phyloP scores from a whole-genome alignment of 2,888 invertebrate genomes.

The Pammene fasciana region DNA sequence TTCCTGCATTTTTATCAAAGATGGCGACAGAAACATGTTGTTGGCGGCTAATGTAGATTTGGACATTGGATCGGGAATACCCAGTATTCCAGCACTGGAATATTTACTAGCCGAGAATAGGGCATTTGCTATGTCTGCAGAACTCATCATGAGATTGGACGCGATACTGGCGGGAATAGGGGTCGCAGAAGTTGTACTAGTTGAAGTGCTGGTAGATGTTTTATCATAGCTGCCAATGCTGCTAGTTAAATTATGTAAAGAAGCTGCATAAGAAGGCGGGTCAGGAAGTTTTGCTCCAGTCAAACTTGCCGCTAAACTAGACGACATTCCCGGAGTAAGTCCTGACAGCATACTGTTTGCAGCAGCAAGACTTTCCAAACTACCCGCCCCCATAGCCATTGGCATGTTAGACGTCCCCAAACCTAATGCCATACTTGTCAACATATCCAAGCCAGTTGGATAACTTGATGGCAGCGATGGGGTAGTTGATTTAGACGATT shows the following conservation, averaged over 20 bases:
- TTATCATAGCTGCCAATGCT: conserved; percentile 74
- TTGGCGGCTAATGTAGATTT: conserved; percentile 89
- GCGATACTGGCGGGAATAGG: conserved; percentile 81
- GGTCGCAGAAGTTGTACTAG: conserved; percentile 76
- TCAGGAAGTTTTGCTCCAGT: conserved; percentile 74
- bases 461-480: conserved; percentile 79
- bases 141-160: conserved; percentile 85
- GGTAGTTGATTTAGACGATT: conserved; percentile 82
- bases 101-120: conserved; percentile 87
- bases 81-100: conserved; percentile 84
- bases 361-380: conserved; percentile 77
- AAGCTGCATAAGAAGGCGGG: conserved; percentile 76
- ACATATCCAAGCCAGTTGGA: conserved; percentile 78
- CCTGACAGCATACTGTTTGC: conserved; percentile 78
- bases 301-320: conserved; percentile 73
- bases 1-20: conserved; percentile 88
- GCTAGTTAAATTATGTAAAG: conserved; percentile 73
- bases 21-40: conserved; percentile 90
- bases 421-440: conserved; percentile 80
- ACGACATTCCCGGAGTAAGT: conserved; percentile 70
- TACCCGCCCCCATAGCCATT: conserved; percentile 68
- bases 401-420: conserved; percentile 74
- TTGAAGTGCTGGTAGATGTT: conserved; percentile 76
- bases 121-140: conserved; percentile 86
- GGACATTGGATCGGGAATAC: conserved; percentile 89